Conservation (phyloP, 2,888 invertebrate species). For the Thera britannica region DNA sequence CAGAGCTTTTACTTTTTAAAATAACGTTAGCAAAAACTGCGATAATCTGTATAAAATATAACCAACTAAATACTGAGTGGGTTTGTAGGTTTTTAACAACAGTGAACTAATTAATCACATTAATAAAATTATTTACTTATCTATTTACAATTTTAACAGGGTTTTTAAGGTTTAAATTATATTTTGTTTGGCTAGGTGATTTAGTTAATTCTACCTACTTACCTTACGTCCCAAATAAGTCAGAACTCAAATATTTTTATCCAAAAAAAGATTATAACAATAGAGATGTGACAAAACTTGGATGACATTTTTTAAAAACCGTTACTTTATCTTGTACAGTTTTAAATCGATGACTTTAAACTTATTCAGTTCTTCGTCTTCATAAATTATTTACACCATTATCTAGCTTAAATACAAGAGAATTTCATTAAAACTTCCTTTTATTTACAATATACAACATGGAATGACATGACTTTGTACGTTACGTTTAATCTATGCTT, state of each 20-base stretch:
- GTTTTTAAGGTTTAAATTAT: slow-evolving; percentile 10
- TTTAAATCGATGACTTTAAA: slow-evolving; percentile 21
- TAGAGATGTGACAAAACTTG: slow-evolving; percentile 10
- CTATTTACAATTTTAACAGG: slow-evolving; percentile 14
- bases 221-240: neutral
- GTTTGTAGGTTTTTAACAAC: slow-evolving; percentile 15
- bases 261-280: neutral
- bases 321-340: slow-evolving; percentile 5
- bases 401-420: slow-evolving; percentile 67
- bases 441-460: slow-evolving; percentile 78
- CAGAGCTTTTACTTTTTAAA: neutral
- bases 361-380: slow-evolving; percentile 55
- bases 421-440: slow-evolving; percentile 61
- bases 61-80: neutral
- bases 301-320: slow-evolving; percentile 8
- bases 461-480: slow-evolving; percentile 79
- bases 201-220: neutral
- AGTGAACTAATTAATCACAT: slow-evolving; percentile 21
- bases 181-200: slow-evolving; percentile 13
- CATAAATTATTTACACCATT: slow-evolving; percentile 70
- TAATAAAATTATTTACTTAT: slow-evolving; percentile 4
- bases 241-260: neutral
- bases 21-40: neutral
- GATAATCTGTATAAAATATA: slow-evolving; percentile 1
- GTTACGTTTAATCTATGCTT: slow-evolving; percentile 61